phyloP scores from a whole-genome alignment of 2,113 vertebrate genomes.

The Lamprotornis superbus region DNA sequence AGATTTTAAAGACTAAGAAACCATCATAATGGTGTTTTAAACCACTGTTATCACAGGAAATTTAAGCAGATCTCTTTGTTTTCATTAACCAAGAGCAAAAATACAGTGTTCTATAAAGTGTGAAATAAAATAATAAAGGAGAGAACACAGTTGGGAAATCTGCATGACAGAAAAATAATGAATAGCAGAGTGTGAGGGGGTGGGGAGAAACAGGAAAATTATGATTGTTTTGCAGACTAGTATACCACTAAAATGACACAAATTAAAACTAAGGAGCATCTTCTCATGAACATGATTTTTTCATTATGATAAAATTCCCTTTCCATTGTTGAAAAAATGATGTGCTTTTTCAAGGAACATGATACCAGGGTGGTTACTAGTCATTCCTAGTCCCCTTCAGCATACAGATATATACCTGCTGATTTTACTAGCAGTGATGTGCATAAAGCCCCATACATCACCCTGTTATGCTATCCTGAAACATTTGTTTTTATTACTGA shows the following conservation, averaged over 20 bases:
- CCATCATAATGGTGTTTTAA: background rate
- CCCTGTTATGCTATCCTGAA: background rate
- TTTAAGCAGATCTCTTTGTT: background rate
- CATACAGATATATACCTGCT: background rate
- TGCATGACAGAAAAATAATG: background rate
- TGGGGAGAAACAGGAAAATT: background rate
- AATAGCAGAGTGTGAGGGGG: background rate
- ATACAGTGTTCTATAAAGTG: background rate
- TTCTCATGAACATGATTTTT: background rate
- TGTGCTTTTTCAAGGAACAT: background rate
- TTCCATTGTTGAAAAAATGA: background rate
- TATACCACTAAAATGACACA: background rate
- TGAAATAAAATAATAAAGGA: background rate
- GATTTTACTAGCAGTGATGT: background rate
- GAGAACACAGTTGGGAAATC: background rate
- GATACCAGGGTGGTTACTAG: background rate
- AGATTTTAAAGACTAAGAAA: constrained; percentile 23
- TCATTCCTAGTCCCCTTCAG: background rate
- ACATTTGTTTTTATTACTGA: background rate
- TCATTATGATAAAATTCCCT: background rate
- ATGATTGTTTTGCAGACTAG: background rate
- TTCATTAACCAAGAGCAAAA: constrained; percentile 2
- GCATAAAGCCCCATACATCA: constrained; percentile 10
- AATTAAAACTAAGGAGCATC: background rate
- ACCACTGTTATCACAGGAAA: background rate